Evolutionary conservation across 2,113 vertebrate genomes (phyloP), one percentile per base, ranked within the genome.

Genomic region (Oncorhynchus tshawytscha): DNA sequence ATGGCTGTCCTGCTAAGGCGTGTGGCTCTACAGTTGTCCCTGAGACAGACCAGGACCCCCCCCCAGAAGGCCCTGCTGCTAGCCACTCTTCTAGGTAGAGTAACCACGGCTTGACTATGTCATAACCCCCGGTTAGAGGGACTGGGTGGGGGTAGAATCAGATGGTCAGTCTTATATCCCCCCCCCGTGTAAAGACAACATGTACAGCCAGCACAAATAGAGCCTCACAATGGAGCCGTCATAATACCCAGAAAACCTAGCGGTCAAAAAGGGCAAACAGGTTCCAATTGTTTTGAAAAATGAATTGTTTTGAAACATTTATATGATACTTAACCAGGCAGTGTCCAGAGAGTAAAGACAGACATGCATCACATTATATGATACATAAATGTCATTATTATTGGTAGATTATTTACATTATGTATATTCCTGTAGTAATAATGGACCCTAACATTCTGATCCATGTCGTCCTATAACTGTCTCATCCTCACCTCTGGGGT

Each of bases 1-100:
- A 95, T 95, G 94, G 93, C 93, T 74, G 75, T 78, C 74, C 82
- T 93, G 75, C 75, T 94, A 87, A 92, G 94, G 92, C 82, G 84
- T 77, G 49, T 93, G 89, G 91, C 92, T 89, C 88, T 87, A 78
- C 90, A 54, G 54, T 85, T 76, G 73, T 88, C 88, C 83, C 78
- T 92, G 85, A 84, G 89, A 85, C 87, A 90, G 82, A 87, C 87
- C 91, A 89, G 92, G 90, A 92, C 87, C 90, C 92, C 92, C 62
- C 87, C 92, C 62, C 87, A 89, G 92, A 89, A 88, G 81, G 87
- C 88, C 88, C 70, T 20, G 8, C 87, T 91, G 88, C 81, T 90
- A 84, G 72, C 88, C 83, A 82, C 86, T 90, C 84, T 84, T 80
- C 88, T 95, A 91, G 93, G 92, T 95, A 94, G 91, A 93, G 87